phyloP scores from a whole-genome alignment of 2,888 invertebrate genomes.

The Drosophila neotestacea region DNA sequence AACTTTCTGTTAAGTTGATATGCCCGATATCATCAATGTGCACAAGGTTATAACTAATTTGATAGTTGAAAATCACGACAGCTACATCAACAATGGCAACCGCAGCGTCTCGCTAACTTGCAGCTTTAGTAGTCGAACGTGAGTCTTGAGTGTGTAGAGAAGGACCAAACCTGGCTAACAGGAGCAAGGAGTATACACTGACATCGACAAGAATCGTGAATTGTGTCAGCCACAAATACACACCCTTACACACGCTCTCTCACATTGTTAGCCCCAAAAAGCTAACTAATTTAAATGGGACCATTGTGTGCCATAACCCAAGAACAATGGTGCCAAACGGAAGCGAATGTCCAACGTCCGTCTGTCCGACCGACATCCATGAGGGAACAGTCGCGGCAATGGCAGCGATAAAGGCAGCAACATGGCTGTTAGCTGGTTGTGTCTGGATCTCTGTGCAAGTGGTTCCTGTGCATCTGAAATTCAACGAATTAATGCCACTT shows the following conservation, averaged over 20 bases:
- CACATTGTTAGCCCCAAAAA: conserved; percentile 34
- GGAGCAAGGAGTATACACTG: conserved; percentile 39
- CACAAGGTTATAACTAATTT: conserved; percentile 34
- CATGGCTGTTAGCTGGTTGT: conserved; percentile 35
- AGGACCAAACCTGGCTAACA: conserved; percentile 24
- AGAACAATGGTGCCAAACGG: conserved; percentile 74
- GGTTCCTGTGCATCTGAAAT: conserved; percentile 39
- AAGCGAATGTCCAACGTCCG: conserved; percentile 47
- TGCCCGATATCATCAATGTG: conserved; percentile 1
- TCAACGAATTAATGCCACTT: conserved; percentile 78
- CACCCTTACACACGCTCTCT: conserved; percentile 20
- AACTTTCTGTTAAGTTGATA: neutral
- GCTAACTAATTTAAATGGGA: conserved; percentile 80
- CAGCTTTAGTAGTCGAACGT: conserved; percentile 15
- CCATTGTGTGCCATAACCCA: conserved; percentile 73
- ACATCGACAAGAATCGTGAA: conserved; percentile 57
- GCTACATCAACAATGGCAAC: conserved; percentile 42
- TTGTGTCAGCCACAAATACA: conserved; percentile 63
- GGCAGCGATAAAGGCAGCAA: conserved; percentile 53
- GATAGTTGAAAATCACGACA: conserved; percentile 43
- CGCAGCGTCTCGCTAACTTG: conserved; percentile 44
- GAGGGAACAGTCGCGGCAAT: conserved; percentile 28
- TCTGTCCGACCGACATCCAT: conserved; percentile 24
- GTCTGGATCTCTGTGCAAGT: conserved; percentile 47
- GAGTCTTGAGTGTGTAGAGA: conserved; percentile 8